These are phyloP conservation scores for Arrhamphus sclerolepis DNA, from an alignment of 2,797 vertebrate species.

Conservation along the genomic window DNA sequence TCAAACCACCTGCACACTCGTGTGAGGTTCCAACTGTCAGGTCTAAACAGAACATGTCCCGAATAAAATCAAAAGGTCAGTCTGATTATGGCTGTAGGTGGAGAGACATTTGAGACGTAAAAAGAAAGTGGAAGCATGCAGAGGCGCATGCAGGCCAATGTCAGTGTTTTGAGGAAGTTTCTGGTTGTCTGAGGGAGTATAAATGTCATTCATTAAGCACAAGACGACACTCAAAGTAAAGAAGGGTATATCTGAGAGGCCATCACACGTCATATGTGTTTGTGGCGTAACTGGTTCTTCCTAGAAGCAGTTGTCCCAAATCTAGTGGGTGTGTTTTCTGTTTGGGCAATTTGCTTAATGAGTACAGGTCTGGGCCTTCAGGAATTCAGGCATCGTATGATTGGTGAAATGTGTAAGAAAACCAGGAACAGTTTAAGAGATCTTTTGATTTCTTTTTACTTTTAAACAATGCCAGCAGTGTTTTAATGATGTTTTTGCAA, in stretches of 20 bases:
- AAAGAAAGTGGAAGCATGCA: slow-evolving; percentile 45
- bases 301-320: slow-evolving; percentile 9
- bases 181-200: slow-evolving; percentile 5
- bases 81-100: slow-evolving; percentile 44
- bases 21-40: slow-evolving; percentile 15
- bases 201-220: slow-evolving; percentile 40
- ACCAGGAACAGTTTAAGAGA: not conserved
- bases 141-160: slow-evolving; percentile 20
- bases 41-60: slow-evolving; percentile 28
- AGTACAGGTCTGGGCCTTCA: not conserved
- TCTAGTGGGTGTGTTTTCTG: not conserved
- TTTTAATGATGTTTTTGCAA: not conserved
- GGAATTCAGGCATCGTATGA: not conserved
- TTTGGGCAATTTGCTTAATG: not conserved
- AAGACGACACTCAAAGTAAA: slow-evolving; percentile 25
- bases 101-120: slow-evolving; percentile 34
- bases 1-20: slow-evolving; percentile 23
- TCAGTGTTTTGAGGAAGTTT: slow-evolving; percentile 35
- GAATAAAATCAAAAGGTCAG: slow-evolving; percentile 45
- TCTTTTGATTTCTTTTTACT: too few relatives aligned
- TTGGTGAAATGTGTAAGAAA: not conserved
- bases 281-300: slow-evolving; percentile 10
- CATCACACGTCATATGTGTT: not conserved
- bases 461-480: not conserved
- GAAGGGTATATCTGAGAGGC: slow-evolving; percentile 19